phyloP scores from a whole-genome alignment of 2,888 invertebrate species.

The Eristalis tenax region DNA sequence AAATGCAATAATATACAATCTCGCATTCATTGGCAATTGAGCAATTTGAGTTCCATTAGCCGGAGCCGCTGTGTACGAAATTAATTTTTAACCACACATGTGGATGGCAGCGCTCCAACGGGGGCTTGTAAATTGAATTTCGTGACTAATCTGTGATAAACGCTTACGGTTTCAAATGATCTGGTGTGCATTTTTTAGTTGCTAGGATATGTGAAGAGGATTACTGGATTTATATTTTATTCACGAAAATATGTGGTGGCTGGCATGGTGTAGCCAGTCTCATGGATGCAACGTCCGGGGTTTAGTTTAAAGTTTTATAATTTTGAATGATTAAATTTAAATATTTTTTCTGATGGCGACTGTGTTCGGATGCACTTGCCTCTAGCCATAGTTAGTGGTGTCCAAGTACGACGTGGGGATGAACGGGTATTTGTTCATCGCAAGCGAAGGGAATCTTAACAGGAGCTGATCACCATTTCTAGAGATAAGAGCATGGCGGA shows the following conservation, averaged over 20 bases:
- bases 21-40: slow-evolving; percentile 40
- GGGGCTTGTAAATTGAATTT: slow-evolving; percentile 14
- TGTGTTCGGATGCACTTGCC: too few species aligned
- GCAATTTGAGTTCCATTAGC: slow-evolving; percentile 59
- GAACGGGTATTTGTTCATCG: too few species aligned
- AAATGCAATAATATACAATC: slow-evolving; percentile 33
- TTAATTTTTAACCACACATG: slow-evolving; percentile 52
- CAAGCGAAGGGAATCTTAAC: too few species aligned
- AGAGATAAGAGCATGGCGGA: too few species aligned
- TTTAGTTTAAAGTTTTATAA: background rate
- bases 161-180: slow-evolving; percentile 23
- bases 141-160: slow-evolving; percentile 24
- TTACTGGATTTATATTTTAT: background rate
- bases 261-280: background rate
- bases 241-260: background rate
- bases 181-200: slow-evolving; percentile 10
- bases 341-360: too few species aligned
- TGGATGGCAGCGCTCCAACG: background rate
- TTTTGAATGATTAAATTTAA: background rate
- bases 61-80: slow-evolving; percentile 21
- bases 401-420: too few species aligned
- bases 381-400: too few species aligned
- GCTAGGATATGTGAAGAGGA: background rate
- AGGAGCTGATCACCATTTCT: too few species aligned
- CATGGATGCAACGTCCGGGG: background rate